phyloP scores from a whole-genome alignment of 2,888 invertebrate species.

The Steinernema hermaphroditum region DNA sequence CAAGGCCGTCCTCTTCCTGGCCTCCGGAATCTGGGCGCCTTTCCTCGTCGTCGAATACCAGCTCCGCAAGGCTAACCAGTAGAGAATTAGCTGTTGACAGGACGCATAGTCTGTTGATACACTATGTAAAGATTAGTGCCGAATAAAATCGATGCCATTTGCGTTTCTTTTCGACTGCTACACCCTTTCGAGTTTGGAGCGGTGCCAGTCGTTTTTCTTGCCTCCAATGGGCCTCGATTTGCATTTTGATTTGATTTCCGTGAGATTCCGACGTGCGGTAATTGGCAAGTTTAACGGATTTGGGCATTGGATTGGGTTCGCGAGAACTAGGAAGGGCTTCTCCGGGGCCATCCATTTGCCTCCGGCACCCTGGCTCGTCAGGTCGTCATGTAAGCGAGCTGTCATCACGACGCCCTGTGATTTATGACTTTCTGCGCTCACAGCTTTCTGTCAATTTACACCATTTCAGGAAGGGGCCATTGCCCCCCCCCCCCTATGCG shows the following conservation, averaged over 20 bases:
- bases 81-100: constrained; percentile 9
- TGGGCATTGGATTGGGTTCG: background rate
- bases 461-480: constrained; percentile 7
- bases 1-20: constrained; percentile 37
- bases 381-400: constrained; percentile 31
- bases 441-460: constrained; percentile 8
- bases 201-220: constrained; percentile 19
- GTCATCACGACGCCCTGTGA: constrained; percentile 19
- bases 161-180: background rate
- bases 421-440: constrained; percentile 9
- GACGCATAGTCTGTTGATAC: constrained; percentile 3
- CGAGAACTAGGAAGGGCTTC: background rate
- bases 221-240: background rate
- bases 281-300: constrained; percentile 30
- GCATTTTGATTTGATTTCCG: constrained; percentile 30
- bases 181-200: background rate
- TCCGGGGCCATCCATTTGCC: background rate
- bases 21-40: constrained; percentile 40
- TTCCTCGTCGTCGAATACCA: constrained; percentile 44
- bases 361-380: background rate
- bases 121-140: constrained; percentile 24
- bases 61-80: constrained; percentile 60
- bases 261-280: background rate
- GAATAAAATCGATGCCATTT: constrained; percentile 26
- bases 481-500: background rate